These are phyloP conservation scores for Drosophila differens DNA, from an alignment of 2,888 invertebrate genomes.

Conservation along the genomic window DNA sequence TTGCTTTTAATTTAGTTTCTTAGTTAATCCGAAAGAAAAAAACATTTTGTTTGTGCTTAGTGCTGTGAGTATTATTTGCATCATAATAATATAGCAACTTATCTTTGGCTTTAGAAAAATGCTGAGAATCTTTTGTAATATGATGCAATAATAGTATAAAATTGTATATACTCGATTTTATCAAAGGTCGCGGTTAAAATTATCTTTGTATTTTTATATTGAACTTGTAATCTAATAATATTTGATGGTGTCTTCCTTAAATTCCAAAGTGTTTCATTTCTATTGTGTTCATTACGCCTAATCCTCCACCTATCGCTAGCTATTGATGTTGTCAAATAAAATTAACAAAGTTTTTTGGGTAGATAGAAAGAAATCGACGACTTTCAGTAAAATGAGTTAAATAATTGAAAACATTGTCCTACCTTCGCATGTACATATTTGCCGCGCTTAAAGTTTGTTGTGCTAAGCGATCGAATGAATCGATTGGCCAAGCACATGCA, in stretches of 20 bases:
- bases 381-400: neutral
- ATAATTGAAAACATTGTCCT: neutral
- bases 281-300: neutral
- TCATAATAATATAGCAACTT: neutral
- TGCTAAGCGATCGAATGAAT: constrained; percentile 14
- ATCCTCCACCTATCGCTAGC: neutral
- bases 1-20: neutral
- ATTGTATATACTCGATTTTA: neutral
- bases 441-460: neutral
- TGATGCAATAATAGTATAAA: neutral
- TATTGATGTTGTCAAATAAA: neutral
- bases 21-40: neutral
- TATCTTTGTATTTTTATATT: neutral
- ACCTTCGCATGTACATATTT: neutral
- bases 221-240: neutral
- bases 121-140: neutral
- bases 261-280: neutral
- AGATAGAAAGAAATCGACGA: neutral
- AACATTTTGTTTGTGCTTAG: neutral
- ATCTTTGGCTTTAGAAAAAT: neutral
- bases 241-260: neutral
- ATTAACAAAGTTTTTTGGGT: neutral
- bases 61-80: neutral
- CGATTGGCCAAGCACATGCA: constrained; percentile 35
- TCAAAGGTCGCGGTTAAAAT: neutral